Conservation (phyloP, 1,140 invertebrate genomes). For the Macrocentrus cingulum region DNA sequence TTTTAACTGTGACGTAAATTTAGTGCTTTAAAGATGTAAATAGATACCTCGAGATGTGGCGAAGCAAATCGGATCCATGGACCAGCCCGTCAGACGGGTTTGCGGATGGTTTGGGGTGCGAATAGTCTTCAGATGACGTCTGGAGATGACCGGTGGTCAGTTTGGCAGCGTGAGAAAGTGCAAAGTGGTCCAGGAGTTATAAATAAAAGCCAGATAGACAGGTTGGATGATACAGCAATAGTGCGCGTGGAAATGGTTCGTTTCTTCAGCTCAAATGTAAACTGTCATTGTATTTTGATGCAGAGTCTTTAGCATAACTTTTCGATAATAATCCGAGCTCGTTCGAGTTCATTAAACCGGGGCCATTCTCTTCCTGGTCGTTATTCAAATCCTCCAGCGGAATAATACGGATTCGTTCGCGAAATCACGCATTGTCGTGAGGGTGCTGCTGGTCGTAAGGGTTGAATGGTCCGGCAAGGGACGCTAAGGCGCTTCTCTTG, state of each 20-base stretch:
- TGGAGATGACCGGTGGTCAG: constrained; percentile 47
- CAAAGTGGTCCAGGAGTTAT: constrained; percentile 37
- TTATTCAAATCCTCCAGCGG: constrained; percentile 23
- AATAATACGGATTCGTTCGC: constrained; percentile 26
- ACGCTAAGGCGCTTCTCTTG: constrained; percentile 18
- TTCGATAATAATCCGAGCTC: no score
- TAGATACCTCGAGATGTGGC: not conserved
- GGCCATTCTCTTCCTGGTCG: constrained; percentile 19
- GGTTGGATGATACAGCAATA: no score
- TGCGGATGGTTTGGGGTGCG: constrained; percentile 21
- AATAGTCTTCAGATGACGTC: constrained; percentile 24
- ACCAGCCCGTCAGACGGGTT: constrained; percentile 14
- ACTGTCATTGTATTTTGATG: no score
- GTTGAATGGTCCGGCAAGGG: constrained; percentile 29
- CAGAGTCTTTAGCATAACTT: no score
- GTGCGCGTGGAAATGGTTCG: no score
- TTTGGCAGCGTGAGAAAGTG: constrained; percentile 47
- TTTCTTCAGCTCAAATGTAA: constrained; percentile 23
- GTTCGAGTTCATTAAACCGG: no score
- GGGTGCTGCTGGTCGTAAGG: constrained; percentile 27
- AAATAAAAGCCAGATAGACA: constrained; percentile 27
- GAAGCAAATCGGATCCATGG: not conserved
- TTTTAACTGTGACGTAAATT: no score
- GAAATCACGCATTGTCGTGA: constrained; percentile 27
- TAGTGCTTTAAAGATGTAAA: no score